Conservation (phyloP, 2,888 invertebrate genomes). For the Agrochola litura region DNA sequence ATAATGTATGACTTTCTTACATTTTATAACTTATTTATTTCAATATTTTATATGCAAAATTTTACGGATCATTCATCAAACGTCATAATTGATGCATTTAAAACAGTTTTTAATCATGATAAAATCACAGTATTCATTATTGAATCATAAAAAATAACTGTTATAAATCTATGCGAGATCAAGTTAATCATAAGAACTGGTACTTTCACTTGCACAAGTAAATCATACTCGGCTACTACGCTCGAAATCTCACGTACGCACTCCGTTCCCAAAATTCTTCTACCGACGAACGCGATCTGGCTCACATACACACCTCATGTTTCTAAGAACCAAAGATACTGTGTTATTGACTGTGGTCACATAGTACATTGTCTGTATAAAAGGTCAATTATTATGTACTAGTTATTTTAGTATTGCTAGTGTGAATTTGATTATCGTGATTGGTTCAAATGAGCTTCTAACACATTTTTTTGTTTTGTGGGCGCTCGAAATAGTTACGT, state of each 20-base stretch:
- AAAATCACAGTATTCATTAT: constrained; percentile 3
- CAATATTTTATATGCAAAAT: background rate
- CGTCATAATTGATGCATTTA: background rate
- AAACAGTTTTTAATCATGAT: background rate
- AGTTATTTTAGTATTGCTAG: background rate
- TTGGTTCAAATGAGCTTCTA: background rate
- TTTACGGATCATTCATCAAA: background rate
- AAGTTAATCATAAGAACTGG: constrained; percentile 15
- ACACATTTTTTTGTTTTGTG: background rate
- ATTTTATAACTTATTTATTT: background rate
- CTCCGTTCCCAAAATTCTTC: constrained; percentile 26
- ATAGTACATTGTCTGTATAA: constrained; percentile 16
- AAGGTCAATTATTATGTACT: background rate
- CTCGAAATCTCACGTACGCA: constrained; percentile 61
- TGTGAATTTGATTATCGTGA: background rate
- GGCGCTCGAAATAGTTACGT: background rate
- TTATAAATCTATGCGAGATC: background rate
- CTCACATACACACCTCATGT: constrained; percentile 46
- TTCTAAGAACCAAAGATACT: constrained; percentile 13
- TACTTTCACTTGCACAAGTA: constrained; percentile 55
- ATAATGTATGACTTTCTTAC: background rate
- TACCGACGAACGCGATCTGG: constrained; percentile 37
- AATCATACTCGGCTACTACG: constrained; percentile 43
- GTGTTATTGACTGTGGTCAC: constrained; percentile 7
- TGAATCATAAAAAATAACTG: constrained; percentile 6